These are phyloP conservation scores for Uropsilus gracilis DNA, from an alignment of 2,113 vertebrate genomes.

Conservation along the genomic window DNA sequence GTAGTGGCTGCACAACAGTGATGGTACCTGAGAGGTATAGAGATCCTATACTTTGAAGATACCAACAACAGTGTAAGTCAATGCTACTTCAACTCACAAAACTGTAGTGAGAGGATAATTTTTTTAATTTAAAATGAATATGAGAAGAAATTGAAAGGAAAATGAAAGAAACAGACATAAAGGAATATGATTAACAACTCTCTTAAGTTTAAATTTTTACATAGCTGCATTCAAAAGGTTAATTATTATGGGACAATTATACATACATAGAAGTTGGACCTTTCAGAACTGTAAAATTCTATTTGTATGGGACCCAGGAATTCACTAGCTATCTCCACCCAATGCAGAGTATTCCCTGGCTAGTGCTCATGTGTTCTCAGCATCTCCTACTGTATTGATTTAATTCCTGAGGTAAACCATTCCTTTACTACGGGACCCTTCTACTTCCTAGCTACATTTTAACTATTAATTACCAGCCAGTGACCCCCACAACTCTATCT, in stretches of 20 bases:
- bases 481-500: not conserved
- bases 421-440: not conserved
- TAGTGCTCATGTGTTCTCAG: not conserved
- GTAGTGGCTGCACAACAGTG: too few relatives aligned
- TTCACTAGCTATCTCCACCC: not conserved
- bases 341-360: not conserved
- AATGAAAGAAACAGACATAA: not conserved
- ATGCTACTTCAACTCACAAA: too few relatives aligned
- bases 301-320: not conserved
- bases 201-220: not conserved
- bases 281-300: not conserved
- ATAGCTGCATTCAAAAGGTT: not conserved
- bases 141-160: not conserved
- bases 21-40: too few relatives aligned
- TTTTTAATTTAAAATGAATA: not conserved
- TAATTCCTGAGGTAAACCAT: not conserved
- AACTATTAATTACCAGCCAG: not conserved
- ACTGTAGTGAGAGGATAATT: not conserved
- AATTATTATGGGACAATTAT: constrained; percentile 6
- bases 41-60: too few relatives aligned
- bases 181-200: not conserved
- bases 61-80: too few relatives aligned
- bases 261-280: not conserved
- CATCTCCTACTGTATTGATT: not conserved
- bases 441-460: not conserved